Evolutionary conservation across 2,113 vertebrate species (phyloP).

Genomic region (Hydropotes inermis): DNA sequence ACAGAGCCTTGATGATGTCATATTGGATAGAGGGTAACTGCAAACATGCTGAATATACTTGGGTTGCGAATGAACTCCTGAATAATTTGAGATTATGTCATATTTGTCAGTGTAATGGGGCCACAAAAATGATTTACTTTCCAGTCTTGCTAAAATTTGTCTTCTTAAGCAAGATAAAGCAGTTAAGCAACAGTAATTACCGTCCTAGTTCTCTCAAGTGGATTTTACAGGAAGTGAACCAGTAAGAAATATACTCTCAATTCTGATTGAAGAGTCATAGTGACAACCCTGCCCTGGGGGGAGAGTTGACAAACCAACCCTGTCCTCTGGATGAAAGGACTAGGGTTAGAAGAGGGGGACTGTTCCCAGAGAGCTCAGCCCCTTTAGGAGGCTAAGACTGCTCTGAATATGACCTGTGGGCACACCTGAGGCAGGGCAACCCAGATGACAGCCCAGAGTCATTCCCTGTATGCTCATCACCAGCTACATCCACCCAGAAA

Average conservation of each 20-base stretch:
- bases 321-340: background rate
- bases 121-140: slow-evolving; percentile 59
- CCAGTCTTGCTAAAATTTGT: slow-evolving; percentile 37
- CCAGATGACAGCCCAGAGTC: background rate
- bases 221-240: slow-evolving; percentile 35
- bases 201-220: background rate
- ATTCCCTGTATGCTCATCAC: background rate
- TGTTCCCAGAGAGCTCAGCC: background rate
- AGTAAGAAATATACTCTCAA: background rate
- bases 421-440: background rate
- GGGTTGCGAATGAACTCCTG: slow-evolving; percentile 23
- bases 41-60: slow-evolving; percentile 22
- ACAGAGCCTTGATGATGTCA: slow-evolving; percentile 25
- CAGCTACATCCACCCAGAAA: background rate
- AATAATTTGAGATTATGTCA: slow-evolving; percentile 55
- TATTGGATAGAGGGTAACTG: background rate
- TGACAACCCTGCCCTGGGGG: background rate
- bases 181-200: slow-evolving; percentile 49
- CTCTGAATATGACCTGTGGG: background rate
- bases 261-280: background rate
- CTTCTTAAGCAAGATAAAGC: slow-evolving; percentile 62
- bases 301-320: background rate
- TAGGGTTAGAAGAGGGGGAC: background rate
- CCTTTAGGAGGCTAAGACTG: background rate
- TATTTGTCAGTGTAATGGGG: slow-evolving; percentile 45